Evolutionary conservation across 1,140 invertebrate species (phyloP).

Genomic region (Sycophaga agraensis): DNA sequence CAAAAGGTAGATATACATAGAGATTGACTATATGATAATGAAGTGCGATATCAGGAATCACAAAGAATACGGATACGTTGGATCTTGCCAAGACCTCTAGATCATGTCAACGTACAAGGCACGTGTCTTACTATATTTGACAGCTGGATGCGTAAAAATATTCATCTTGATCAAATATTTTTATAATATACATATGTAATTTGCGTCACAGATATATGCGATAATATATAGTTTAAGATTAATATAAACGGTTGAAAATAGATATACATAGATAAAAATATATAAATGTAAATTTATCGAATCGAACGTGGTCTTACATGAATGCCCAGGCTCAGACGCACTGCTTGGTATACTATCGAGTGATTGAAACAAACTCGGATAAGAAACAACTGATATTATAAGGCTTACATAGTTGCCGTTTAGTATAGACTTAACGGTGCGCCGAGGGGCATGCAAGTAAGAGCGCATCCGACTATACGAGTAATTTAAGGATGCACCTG

Average conservation of each 20-base stretch:
- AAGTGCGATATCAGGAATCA: constrained; percentile 18
- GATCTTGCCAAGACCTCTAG: constrained; percentile 7
- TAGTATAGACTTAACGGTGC: constrained; percentile 36
- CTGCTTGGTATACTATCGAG: constrained; percentile 24
- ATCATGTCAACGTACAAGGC: no score
- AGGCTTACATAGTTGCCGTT: constrained; percentile 17
- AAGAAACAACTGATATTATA: no score
- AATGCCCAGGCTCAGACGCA: constrained; percentile 49
- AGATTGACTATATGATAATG: no score
- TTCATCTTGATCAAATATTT: no score
- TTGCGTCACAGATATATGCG: neutral
- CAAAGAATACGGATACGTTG: constrained; percentile 18
- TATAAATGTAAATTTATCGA: constrained; percentile 15
- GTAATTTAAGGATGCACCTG: constrained; percentile 37
- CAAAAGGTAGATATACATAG: no score
- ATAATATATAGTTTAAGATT: neutral
- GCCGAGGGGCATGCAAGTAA: constrained; percentile 55
- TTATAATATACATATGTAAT: constrained; percentile 9
- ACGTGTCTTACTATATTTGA: no score
- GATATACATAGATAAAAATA: constrained; percentile 3
- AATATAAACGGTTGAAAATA: constrained; percentile 2
- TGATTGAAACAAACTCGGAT: neutral
- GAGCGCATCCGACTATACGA: constrained; percentile 49
- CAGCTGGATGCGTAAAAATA: no score
- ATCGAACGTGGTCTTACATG: constrained; percentile 51